These are phyloP conservation scores for Mylabris sibirica DNA, from an alignment of 2,888 invertebrate species.

Conservation along the genomic window DNA sequence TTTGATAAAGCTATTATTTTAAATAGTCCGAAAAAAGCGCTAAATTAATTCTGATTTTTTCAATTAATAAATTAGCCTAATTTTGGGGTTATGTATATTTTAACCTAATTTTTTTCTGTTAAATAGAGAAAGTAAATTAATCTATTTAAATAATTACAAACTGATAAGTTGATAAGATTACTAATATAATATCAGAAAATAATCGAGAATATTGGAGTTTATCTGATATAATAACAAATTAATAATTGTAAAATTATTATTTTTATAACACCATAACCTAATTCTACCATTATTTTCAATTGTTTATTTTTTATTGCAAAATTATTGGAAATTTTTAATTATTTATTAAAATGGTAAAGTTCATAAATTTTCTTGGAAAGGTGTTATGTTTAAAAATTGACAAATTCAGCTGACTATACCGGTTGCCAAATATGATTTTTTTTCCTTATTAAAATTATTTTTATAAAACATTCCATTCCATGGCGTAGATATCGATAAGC, in stretches of 20 bases:
- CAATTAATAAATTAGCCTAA: not conserved
- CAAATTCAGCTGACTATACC: not conserved
- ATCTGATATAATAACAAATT: not conserved
- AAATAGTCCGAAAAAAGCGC: not conserved
- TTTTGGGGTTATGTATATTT: not conserved
- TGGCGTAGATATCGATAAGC: too few relatives aligned
- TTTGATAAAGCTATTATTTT: too few relatives aligned
- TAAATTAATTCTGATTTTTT: not conserved
- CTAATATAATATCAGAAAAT: not conserved
- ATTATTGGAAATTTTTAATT: not conserved
- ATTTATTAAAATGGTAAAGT: not conserved
- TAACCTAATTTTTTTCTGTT: not conserved
- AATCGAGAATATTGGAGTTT: not conserved
- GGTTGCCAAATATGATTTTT: not conserved
- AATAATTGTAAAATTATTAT: not conserved
- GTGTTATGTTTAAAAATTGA: not conserved
- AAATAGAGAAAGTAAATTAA: not conserved
- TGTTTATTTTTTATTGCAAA: not conserved
- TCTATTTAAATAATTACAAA: not conserved
- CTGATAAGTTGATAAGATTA: not conserved
- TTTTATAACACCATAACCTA: not conserved
- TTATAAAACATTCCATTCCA: not conserved
- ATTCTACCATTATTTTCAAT: not conserved
- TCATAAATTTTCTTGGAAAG: not conserved
- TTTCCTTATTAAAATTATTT: not conserved